A percentile compares a stretch with the other conserved stretches of the same genome.
phyloP scores from a whole-genome alignment of 2,888 invertebrate genomes.

The Flabesymbios commensalis region DNA sequence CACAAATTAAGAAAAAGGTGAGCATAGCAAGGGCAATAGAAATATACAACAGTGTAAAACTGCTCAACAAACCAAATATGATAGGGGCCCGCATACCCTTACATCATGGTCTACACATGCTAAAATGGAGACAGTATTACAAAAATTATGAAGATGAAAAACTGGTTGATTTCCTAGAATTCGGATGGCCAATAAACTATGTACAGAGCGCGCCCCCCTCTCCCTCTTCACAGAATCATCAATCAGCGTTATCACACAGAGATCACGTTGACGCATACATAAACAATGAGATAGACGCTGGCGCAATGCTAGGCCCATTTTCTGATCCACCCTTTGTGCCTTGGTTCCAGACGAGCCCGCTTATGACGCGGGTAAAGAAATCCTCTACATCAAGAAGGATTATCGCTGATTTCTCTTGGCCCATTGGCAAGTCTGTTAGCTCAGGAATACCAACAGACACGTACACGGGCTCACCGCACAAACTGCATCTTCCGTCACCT shows the following conservation, averaged over 20 bases:
- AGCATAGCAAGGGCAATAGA: too few relatives aligned
- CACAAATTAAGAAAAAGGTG: too few relatives aligned
- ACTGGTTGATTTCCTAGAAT: neutral
- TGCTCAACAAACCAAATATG: too few relatives aligned
- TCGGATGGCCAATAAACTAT: neutral
- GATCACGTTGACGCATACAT: neutral
- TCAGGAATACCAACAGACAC: neutral
- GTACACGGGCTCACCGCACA: neutral
- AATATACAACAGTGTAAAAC: too few relatives aligned
- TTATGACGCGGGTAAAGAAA: neutral
- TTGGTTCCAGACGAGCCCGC: neutral
- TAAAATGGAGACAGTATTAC: neutral
- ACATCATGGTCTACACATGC: neutral
- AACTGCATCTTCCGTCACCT: neutral
- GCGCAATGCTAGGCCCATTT: neutral
- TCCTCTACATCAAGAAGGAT: too few relatives aligned
- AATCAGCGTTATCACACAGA: neutral
- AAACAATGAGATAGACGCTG: neutral
- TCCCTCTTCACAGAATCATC: neutral
- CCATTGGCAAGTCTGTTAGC: neutral
- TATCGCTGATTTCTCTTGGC: neutral
- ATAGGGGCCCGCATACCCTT: neutral
- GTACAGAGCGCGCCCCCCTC: neutral
- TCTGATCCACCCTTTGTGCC: neutral
- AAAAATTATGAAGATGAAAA: neutral